phyloP scores from a whole-genome alignment of 2,888 invertebrate species.

The Fragum sueziense region DNA sequence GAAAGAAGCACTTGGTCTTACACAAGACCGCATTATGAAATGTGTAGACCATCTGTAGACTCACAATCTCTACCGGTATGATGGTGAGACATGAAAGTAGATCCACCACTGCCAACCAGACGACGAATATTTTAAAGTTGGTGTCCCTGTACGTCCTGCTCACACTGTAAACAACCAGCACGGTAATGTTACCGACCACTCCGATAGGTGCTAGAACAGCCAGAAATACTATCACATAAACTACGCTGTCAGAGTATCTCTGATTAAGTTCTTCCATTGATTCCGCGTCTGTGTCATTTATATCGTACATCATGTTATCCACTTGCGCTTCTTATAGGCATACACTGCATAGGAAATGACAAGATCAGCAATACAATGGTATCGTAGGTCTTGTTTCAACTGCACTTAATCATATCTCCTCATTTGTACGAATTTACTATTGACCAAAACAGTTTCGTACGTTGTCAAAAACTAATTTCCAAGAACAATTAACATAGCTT shows the following conservation, averaged over 20 bases:
- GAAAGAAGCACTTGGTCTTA: conserved; percentile 57
- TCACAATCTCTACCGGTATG: conserved; percentile 49
- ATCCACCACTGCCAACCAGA: conserved; percentile 43
- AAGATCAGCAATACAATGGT: too few relatives aligned
- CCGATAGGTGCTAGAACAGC: conserved; percentile 43
- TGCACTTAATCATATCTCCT: too few relatives aligned
- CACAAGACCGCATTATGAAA: conserved; percentile 31
- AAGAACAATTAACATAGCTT: too few relatives aligned
- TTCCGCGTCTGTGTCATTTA: conserved; percentile 16
- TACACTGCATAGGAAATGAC: too few relatives aligned
- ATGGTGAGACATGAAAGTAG: conserved; percentile 43
- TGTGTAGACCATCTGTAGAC: conserved; percentile 34
- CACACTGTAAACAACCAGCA: conserved; percentile 38
- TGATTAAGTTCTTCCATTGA: conserved; percentile 38
- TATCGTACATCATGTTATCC: neutral
- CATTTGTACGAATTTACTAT: too few relatives aligned
- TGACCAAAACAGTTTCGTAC: too few relatives aligned
- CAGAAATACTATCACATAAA: conserved; percentile 35
- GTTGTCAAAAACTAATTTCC: too few relatives aligned
- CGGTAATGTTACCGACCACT: conserved; percentile 46
- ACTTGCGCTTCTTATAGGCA: neutral
- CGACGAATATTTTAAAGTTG: conserved; percentile 52
- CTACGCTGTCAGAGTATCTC: conserved; percentile 34
- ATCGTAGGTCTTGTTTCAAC: too few relatives aligned
- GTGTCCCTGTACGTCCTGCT: conserved; percentile 44